Base-by-base conservation (phyloP, 2,797 vertebrate genomes). In the Hydrolagus colliei region DNA sequence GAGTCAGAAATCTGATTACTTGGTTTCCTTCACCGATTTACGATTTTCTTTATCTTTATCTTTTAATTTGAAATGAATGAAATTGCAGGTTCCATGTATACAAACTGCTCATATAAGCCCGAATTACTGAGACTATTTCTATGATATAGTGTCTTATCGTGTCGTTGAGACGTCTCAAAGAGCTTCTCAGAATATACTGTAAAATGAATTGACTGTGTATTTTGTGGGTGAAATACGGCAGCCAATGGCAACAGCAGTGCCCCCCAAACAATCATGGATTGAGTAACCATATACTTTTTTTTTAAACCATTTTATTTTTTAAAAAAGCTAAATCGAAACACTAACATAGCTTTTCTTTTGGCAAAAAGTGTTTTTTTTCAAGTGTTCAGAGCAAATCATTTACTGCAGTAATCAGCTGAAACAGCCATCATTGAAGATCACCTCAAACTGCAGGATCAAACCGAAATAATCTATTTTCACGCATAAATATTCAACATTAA, bases 401-500 rank as follows among this genome's bases (percentile, higher is more conserved):
- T 84, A 35, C 79, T 67, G 71, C 71, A 68, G 27, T 52, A 84
- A 84, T 84, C 79, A 84, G 65, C 67, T 84, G 79, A 67, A 84
- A 84, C 71, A 84, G 71, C 71, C 79, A 84, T 20, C 71, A 32
- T 20, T 71, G 32, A 67, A 63, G 41, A 84, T 68, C 79, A 84
- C 79, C 79, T 84, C 52, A 84, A 52, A 84, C 79, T 84, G 79
- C 65, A 71, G n/a, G 79, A 71, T 84, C 63, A 84, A 82, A 18
- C 79, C 79, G 35, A 84, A 84, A 84, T 68, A 68, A 68, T 27
- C 79, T 84, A 71, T 71, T 84, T 71, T 84, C 65, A 68, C 5
- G 79, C 79, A 84, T 84, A 84, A 84, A 84, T 84, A 84, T 84
- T 71, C 79, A 18, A 84, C 79, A 84, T 84, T 71, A 84, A 67